These are phyloP conservation scores for Ennomos quercinarius DNA, from an alignment of 2,888 invertebrate genomes.

Conservation along the genomic window DNA sequence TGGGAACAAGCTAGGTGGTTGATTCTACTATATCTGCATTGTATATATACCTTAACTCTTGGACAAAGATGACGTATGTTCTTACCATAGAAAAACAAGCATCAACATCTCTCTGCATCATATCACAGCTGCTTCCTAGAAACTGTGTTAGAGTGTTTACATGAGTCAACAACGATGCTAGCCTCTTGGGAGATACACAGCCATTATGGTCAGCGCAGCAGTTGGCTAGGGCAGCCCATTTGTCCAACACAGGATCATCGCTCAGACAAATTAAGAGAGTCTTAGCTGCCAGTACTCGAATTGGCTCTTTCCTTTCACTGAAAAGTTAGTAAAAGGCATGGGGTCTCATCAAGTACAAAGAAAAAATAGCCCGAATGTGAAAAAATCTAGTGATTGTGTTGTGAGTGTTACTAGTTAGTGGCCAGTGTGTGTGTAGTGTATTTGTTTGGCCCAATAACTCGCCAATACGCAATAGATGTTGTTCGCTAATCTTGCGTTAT, in stretches of 20 bases:
- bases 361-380: no score
- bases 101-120: slow-evolving; percentile 88
- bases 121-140: slow-evolving; percentile 86
- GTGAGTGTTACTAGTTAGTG: no score
- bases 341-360: no score
- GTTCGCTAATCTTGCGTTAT: no score
- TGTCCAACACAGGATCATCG: slow-evolving; percentile 86
- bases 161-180: slow-evolving; percentile 87
- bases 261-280: slow-evolving; percentile 88
- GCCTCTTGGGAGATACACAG: slow-evolving; percentile 87
- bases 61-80: no score
- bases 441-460: no score
- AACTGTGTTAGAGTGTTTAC: slow-evolving; percentile 86
- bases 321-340: slow-evolving; percentile 23
- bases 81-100: slow-evolving; percentile 89
- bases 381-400: no score
- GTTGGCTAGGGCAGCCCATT: slow-evolving; percentile 88
- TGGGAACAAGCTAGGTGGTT: no score
- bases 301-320: slow-evolving; percentile 86
- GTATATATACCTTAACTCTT: no score
- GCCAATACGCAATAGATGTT: no score
- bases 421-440: no score
- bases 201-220: slow-evolving; percentile 91
- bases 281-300: slow-evolving; percentile 89
- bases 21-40: no score